Evolutionary conservation across 2,888 invertebrate genomes (phyloP).

Genomic region (Chloromyia formosa): DNA sequence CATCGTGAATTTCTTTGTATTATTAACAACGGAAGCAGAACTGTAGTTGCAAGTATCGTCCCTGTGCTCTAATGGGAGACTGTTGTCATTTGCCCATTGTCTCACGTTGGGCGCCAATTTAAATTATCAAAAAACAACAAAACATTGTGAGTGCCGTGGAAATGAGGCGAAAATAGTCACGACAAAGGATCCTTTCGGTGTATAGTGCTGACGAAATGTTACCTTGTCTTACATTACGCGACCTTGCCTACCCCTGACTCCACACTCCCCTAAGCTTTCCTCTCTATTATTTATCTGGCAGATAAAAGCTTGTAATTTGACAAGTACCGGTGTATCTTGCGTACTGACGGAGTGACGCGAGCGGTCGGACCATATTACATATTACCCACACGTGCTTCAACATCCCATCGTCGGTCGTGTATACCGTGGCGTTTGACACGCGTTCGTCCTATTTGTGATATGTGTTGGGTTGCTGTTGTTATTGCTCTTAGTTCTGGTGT

Average conservation of each 20-base stretch:
- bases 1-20: too few species aligned
- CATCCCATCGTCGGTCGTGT: too few species aligned
- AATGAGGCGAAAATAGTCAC: neutral
- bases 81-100: too few species aligned
- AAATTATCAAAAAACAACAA: too few species aligned
- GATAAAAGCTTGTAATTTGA: slow-evolving; percentile 40
- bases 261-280: slow-evolving; percentile 19
- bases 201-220: slow-evolving; percentile 12
- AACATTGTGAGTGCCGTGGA: too few species aligned
- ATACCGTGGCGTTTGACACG: neutral
- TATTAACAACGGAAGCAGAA: too few species aligned
- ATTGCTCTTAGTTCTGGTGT: neutral
- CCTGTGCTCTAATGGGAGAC: too few species aligned
- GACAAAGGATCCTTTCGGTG: slow-evolving; percentile 6
- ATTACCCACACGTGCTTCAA: slow-evolving; percentile 17
- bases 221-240: slow-evolving; percentile 25
- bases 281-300: slow-evolving; percentile 27
- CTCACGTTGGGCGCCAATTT: slow-evolving; percentile 10
- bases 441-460: slow-evolving; percentile 6
- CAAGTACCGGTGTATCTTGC: slow-evolving; percentile 33
- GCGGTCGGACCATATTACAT: too few species aligned
- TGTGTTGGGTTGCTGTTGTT: neutral
- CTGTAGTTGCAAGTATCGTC: too few species aligned
- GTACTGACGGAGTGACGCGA: slow-evolving; percentile 11
- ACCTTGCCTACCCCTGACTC: neutral